A percentile compares a stretch with the other conserved stretches of the same genome.
phyloP scores from a whole-genome alignment of 1,140 invertebrate genomes.

The Proales similis region DNA sequence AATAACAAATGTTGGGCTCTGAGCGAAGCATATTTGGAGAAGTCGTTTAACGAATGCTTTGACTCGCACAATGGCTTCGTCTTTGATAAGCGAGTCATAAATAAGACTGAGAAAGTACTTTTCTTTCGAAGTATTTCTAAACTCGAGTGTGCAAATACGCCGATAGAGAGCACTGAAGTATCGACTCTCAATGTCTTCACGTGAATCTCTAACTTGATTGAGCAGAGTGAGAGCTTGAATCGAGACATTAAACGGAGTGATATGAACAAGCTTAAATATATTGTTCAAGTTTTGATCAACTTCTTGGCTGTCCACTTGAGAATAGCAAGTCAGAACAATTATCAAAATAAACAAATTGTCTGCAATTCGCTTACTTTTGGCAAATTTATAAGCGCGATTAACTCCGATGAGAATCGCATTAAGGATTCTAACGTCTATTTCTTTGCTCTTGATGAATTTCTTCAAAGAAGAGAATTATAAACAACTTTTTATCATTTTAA shows the following conservation, averaged over 20 bases:
- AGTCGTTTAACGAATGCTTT: conserved; percentile 79
- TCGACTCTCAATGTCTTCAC: conserved; percentile 57
- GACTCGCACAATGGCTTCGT: conserved; percentile 64
- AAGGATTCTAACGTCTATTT: conserved; percentile 84
- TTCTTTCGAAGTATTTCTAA: conserved; percentile 66
- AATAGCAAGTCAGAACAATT: conserved; percentile 8
- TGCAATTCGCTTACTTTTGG: conserved; percentile 52
- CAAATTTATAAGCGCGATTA: conserved; percentile 75
- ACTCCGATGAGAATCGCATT: conserved; percentile 77
- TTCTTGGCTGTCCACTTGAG: conserved; percentile 53
- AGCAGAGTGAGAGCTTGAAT: conserved; percentile 78
- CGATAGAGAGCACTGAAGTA: conserved; percentile 83
- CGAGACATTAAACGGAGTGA: conserved; percentile 65
- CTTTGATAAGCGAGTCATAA: conserved; percentile 72
- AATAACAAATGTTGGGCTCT: conserved; percentile 62
- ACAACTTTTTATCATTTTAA: too few relatives aligned
- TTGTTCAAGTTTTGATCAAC: conserved; percentile 68
- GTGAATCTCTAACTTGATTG: conserved; percentile 67
- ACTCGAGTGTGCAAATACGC: conserved; percentile 70
- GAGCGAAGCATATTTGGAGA: conserved; percentile 64
- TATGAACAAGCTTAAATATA: conserved; percentile 81
- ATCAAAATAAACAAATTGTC: background rate
- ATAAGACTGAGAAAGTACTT: conserved; percentile 78
- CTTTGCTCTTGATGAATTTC: conserved; percentile 59
- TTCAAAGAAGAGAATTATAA: conserved; percentile 48